phyloP scores from a whole-genome alignment of 2,888 invertebrate species.

The Oligia fasciuncula region DNA sequence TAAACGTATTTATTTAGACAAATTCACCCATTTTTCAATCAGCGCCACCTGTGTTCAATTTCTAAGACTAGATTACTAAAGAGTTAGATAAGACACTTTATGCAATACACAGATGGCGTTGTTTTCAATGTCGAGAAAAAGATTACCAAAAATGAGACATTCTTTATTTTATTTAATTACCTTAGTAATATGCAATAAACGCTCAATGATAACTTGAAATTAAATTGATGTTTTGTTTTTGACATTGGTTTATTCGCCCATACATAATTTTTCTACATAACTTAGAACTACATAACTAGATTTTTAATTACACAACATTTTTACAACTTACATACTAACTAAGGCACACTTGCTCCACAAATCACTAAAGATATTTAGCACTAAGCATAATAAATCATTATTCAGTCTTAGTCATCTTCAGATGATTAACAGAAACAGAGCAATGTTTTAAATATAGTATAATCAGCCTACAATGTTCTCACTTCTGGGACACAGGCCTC shows the following conservation, averaged over 20 bases:
- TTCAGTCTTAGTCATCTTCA: background rate
- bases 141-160: background rate
- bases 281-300: slow-evolving; percentile 21
- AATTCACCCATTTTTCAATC: background rate
- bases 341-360: background rate
- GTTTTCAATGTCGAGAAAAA: background rate
- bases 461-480: too few relatives aligned
- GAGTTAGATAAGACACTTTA: background rate
- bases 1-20: too few relatives aligned
- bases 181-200: background rate
- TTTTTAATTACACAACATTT: slow-evolving; percentile 33
- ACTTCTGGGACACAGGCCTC: too few relatives aligned
- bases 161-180: background rate
- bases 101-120: slow-evolving; percentile 36
- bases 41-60: slow-evolving; percentile 16
- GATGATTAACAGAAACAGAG: background rate
- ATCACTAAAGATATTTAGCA: background rate
- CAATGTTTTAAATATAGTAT: background rate
- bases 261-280: slow-evolving; percentile 22
- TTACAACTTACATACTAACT: slow-evolving; percentile 31
- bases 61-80: background rate
- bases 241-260: slow-evolving; percentile 15
- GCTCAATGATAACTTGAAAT: background rate
- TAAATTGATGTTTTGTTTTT: background rate
- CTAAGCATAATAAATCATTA: background rate